Percentiles rank a stretch among this genome's conserved stretches.
Conservation (phyloP, 2,113 vertebrate genomes). For the Atlantisia rogersi region DNA sequence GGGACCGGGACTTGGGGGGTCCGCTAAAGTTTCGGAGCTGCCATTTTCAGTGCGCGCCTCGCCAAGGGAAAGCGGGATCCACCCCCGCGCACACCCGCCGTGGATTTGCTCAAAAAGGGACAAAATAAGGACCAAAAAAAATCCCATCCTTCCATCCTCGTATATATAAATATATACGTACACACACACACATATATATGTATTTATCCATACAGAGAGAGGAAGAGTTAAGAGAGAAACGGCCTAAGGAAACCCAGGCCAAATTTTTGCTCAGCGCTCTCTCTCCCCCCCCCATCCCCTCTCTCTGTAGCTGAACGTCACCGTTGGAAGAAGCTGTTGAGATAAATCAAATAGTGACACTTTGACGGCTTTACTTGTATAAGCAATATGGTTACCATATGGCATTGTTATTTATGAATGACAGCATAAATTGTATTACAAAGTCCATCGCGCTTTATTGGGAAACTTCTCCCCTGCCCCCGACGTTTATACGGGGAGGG, state of each 20-base stretch:
- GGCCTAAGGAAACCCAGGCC: not conserved
- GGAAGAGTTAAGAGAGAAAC: not conserved
- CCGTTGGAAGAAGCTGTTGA: constrained; percentile 78
- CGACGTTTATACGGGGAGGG: not conserved
- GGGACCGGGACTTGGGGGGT: not conserved
- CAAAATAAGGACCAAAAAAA: not conserved
- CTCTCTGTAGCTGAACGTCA: constrained; percentile 49
- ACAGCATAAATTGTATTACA: constrained; percentile 79
- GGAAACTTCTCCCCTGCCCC: constrained; percentile 50
- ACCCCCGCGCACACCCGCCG: not conserved
- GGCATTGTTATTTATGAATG: constrained; percentile 84
- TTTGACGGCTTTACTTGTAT: constrained; percentile 80
- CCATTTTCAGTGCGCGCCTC: fast-evolving
- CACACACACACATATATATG: not conserved
- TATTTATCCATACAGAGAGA: not conserved
- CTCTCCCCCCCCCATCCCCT: not conserved
- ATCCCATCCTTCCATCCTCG: not conserved
- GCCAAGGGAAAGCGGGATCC: not conserved
- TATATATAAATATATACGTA: fast-evolving
- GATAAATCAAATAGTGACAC: constrained; percentile 81
- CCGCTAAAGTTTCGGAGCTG: not conserved
- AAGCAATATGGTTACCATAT: constrained; percentile 85
- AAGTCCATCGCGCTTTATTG: constrained; percentile 65
- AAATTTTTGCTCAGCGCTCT: not conserved
- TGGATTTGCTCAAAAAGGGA: not conserved